phyloP scores from a whole-genome alignment of 2,888 invertebrate genomes.

The Polietes domitor region DNA sequence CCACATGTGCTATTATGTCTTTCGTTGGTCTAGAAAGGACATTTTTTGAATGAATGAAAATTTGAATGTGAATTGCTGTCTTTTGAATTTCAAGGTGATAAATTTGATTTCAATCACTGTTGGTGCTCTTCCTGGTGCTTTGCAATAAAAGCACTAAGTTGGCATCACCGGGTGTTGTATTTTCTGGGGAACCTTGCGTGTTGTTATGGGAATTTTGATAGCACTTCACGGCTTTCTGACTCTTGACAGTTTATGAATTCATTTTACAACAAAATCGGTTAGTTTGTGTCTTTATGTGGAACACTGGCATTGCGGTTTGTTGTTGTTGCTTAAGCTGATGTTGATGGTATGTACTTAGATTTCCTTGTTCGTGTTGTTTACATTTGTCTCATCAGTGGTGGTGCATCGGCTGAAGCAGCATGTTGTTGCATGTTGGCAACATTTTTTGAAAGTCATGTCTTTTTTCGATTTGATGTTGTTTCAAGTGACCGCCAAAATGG shows the following conservation, averaged over 20 bases:
- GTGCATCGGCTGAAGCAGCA: slow-evolving; percentile 20
- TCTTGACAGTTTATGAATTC: neutral
- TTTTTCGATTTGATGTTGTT: neutral
- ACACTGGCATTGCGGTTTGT: neutral
- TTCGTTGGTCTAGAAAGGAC: too few species aligned
- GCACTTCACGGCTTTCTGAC: neutral
- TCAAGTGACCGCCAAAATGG: neutral
- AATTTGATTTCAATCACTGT: too few species aligned
- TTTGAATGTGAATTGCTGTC: too few species aligned
- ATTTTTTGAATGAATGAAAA: too few species aligned
- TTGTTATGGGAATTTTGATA: neutral
- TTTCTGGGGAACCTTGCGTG: too few species aligned
- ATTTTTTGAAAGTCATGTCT: neutral
- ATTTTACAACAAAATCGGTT: slow-evolving; percentile 24
- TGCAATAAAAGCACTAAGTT: too few species aligned
- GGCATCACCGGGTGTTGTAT: too few species aligned
- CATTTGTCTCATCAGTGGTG: neutral
- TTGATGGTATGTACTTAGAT: neutral
- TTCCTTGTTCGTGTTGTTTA: neutral
- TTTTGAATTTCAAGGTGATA: too few species aligned
- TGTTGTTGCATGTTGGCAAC: neutral
- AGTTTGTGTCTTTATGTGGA: neutral
- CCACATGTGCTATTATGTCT: too few species aligned
- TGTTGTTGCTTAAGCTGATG: neutral
- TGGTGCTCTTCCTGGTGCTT: too few species aligned